Conservation (phyloP, 2,888 invertebrate species). For the Acronicta psi region DNA sequence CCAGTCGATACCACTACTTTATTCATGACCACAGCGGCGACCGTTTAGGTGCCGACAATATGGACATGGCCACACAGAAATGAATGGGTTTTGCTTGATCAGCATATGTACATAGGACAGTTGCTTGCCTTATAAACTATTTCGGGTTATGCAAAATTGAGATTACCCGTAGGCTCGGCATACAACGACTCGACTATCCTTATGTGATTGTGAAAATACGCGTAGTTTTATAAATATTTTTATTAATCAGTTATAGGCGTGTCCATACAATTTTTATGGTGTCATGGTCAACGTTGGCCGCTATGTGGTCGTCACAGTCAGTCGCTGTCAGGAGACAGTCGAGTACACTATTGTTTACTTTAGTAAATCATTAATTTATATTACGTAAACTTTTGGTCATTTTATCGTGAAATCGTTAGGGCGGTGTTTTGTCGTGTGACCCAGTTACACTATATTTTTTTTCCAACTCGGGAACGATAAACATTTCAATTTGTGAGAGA, state of each 20-base stretch:
- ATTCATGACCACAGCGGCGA: conserved; percentile 82
- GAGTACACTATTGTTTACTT: conserved; percentile 39
- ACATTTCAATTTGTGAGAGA: conserved; percentile 54
- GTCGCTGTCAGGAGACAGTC: conserved; percentile 64
- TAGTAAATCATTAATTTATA: conserved; percentile 40
- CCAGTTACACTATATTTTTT: conserved; percentile 54
- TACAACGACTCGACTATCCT: not conserved
- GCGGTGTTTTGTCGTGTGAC: conserved; percentile 53
- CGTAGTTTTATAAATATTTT: conserved; percentile 25
- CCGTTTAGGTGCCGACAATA: conserved; percentile 72
- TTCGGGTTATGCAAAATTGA: conserved; percentile 18
- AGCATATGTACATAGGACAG: conserved; percentile 23
- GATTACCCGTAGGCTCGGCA: not conserved
- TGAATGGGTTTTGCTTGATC: conserved; percentile 44
- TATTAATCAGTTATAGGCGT: conserved; percentile 53
- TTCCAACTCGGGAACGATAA: conserved; percentile 33
- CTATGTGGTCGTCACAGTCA: conserved; percentile 66
- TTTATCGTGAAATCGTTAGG: conserved; percentile 37
- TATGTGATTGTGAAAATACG: conserved; percentile 14
- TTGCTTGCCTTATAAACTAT: conserved; percentile 21
- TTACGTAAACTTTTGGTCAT: conserved; percentile 40
- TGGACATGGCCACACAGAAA: conserved; percentile 66
- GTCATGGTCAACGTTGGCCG: conserved; percentile 64
- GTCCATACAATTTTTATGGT: conserved; percentile 67
- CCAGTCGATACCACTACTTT: conserved; percentile 86